A percentile compares a stretch with the other conserved stretches of the same genome.
These are phyloP conservation scores for Mus musculus DNA, from an alignment of 2,113 vertebrate genomes.

Conservation along the genomic window DNA sequence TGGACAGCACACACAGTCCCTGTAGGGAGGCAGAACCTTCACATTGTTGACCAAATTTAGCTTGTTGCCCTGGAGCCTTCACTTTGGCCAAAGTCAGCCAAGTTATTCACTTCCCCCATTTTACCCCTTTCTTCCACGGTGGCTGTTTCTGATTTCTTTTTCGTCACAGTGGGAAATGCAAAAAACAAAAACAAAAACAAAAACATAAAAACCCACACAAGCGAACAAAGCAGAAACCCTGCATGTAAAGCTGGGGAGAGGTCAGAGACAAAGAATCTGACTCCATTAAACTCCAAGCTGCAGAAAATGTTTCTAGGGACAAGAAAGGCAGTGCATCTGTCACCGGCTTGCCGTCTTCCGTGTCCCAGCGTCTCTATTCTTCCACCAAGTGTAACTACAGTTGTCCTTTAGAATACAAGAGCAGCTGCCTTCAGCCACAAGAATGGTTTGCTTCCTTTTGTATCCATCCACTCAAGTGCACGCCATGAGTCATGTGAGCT, in stretches of 20 bases:
- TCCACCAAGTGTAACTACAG: neutral
- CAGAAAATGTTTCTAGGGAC: slow-evolving; percentile 6
- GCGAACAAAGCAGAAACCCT: neutral
- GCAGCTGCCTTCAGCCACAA: neutral
- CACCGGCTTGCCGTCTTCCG: neutral
- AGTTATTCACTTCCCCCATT: neutral
- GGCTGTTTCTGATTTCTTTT: neutral
- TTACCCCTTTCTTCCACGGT: neutral
- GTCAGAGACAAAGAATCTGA: neutral
- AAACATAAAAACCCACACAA: neutral
- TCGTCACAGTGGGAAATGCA: neutral
- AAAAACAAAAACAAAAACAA: neutral
- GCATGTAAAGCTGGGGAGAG: neutral
- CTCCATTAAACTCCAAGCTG: neutral
- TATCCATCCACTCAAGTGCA: neutral
- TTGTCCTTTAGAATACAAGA: neutral
- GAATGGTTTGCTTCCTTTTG: neutral
- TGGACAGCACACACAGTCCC: neutral
- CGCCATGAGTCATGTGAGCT: slow-evolving; percentile 26
- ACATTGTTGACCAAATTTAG: neutral
- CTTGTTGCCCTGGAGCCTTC: neutral
- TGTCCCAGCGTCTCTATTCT: neutral
- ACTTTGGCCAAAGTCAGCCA: neutral
- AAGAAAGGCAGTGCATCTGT: neutral
- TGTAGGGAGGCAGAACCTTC: neutral